phyloP scores from a whole-genome alignment of 2,797 vertebrate genomes.

The Hypotaenidia okinawae region DNA sequence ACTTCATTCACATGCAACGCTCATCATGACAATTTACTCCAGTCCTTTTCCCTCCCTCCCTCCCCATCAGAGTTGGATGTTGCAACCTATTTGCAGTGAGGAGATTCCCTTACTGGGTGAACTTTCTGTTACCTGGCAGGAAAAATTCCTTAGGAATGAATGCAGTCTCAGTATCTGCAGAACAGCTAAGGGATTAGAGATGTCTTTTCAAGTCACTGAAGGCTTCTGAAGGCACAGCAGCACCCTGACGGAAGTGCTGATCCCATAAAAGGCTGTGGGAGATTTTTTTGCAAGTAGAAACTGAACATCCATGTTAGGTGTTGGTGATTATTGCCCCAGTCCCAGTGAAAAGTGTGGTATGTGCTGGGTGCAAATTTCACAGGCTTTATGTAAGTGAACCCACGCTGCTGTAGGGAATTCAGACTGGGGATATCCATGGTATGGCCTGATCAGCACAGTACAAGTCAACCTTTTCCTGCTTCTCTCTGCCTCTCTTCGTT shows the following conservation, averaged over 20 bases:
- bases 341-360: not conserved
- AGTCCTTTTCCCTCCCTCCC: not conserved
- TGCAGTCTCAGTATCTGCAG: not conserved
- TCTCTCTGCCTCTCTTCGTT: not conserved
- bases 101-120: constrained; percentile 21
- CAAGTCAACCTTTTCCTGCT: not conserved
- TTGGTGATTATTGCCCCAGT: not conserved
- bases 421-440: not conserved
- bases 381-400: not conserved
- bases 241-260: not conserved
- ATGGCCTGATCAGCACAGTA: not conserved
- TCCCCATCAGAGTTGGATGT: not conserved
- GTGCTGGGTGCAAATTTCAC: not conserved
- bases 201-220: constrained; percentile 12
- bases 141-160: constrained; percentile 26
- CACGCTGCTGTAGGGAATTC: not conserved
- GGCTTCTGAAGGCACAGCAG: constrained; percentile 28
- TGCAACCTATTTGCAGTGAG: constrained; percentile 28
- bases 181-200: constrained; percentile 22
- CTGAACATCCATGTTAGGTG: not conserved
- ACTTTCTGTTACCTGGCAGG: constrained; percentile 47
- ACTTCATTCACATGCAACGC: constrained; percentile 36
- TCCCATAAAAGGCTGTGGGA: not conserved
- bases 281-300: not conserved
- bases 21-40: constrained; percentile 21